These are phyloP conservation scores for Caenorhabditis uteleia DNA, from an alignment of 2,888 invertebrate genomes.

Conservation along the genomic window DNA sequence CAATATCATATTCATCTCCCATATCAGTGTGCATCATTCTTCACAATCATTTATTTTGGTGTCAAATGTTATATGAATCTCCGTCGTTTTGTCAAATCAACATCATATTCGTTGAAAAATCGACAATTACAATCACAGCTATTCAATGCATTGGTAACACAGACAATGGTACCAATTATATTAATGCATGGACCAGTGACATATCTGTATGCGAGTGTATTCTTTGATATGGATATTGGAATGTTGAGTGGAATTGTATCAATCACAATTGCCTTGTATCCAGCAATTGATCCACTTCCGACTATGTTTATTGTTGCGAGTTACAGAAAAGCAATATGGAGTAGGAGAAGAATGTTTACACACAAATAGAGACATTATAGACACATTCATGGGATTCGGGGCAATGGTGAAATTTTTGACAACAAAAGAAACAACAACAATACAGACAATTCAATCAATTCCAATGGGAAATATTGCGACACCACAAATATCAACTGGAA, in stretches of 20 bases:
- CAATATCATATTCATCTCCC: no score
- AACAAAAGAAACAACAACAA: no score
- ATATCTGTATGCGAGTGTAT: constrained; percentile 4
- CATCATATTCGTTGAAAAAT: neutral
- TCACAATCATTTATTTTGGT: neutral
- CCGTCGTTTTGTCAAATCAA: no score
- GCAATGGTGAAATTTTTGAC: no score
- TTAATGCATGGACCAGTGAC: constrained; percentile 18
- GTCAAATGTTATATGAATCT: neutral
- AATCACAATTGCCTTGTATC: constrained; percentile 16
- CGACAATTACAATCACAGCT: constrained; percentile 9
- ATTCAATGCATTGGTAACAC: constrained; percentile 22
- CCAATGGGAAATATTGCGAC: no score
- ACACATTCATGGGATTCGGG: no score
- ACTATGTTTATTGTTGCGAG: constrained; percentile 13
- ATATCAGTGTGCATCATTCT: no score
- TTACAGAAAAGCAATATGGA: constrained; percentile 16
- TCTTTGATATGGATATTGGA: constrained; percentile 17
- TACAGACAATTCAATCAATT: no score
- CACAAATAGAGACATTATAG: no score
- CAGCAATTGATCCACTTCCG: constrained; percentile 19
- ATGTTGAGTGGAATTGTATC: constrained; percentile 15
- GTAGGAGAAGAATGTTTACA: no score
- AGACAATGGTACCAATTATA: constrained; percentile 21
- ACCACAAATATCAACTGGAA: no score